Conservation (phyloP, 2,888 invertebrate genomes). For the Chymomyza caudatula region DNA sequence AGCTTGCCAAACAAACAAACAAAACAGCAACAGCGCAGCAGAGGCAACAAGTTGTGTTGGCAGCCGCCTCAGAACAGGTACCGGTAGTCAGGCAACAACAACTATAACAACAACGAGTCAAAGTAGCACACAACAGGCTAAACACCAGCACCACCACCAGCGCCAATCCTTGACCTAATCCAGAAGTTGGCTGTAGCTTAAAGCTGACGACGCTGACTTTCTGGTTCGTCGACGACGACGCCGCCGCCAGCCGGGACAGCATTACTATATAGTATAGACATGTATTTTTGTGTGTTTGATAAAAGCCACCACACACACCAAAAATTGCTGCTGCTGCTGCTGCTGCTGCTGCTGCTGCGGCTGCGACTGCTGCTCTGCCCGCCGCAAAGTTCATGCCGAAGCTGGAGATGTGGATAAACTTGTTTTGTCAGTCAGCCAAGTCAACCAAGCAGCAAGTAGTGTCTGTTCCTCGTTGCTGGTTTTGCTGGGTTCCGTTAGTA, state of each 20-base stretch:
- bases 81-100: conserved; percentile 64
- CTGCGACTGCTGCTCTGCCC: background rate
- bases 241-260: conserved; percentile 41
- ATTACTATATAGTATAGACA: background rate
- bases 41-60: conserved; percentile 32
- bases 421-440: conserved; percentile 53
- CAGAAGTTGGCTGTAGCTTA: conserved; percentile 59
- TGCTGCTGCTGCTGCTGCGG: conserved; percentile 23
- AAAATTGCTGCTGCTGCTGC: conserved; percentile 12
- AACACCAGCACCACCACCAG: background rate
- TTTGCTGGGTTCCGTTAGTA: conserved; percentile 64
- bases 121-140: conserved; percentile 25
- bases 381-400: conserved; percentile 27
- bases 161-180: conserved; percentile 76
- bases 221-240: conserved; percentile 59
- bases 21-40: conserved; percentile 17
- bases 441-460: conserved; percentile 14
- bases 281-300: conserved; percentile 50
- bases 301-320: conserved; percentile 42
- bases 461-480: conserved; percentile 32
- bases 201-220: conserved; percentile 60
- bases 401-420: conserved; percentile 67
- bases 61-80: conserved; percentile 69
- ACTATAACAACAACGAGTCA: conserved; percentile 14
- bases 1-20: conserved; percentile 14